Percentiles rank a stretch among this genome's conserved stretches.
Evolutionary conservation across 2,888 invertebrate species (phyloP).

Genomic region (Latrodectus hesperus): DNA sequence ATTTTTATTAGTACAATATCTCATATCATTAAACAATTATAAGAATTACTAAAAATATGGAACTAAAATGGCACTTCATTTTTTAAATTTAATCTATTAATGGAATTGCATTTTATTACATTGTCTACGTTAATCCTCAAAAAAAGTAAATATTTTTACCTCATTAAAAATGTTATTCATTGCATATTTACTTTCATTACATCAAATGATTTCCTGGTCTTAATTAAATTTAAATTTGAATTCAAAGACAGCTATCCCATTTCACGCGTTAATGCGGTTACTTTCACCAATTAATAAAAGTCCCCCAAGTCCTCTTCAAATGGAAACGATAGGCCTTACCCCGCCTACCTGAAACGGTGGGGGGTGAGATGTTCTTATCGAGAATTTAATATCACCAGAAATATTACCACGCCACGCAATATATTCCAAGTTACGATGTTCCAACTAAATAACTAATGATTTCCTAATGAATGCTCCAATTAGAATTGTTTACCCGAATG

Average conservation of each 20-base stretch:
- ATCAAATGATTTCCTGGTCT: conserved; percentile 12
- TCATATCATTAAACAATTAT: too few relatives aligned
- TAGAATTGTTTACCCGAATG: conserved; percentile 31
- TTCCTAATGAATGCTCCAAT: conserved; percentile 50
- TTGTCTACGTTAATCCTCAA: not conserved
- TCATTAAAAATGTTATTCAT: not conserved
- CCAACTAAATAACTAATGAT: conserved; percentile 55
- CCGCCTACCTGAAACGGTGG: too few relatives aligned
- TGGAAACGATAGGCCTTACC: not conserved
- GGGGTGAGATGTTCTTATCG: not conserved
- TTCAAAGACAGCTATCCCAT: not conserved
- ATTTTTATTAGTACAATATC: too few relatives aligned
- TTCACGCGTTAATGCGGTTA: not conserved
- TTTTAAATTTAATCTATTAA: too few relatives aligned
- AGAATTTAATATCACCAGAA: conserved; percentile 21
- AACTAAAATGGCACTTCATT: too few relatives aligned
- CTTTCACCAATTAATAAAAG: conserved; percentile 31
- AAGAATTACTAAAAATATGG: too few relatives aligned
- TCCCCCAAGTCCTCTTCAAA: too few relatives aligned
- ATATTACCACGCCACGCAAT: conserved; percentile 23
- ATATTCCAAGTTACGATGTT: conserved; percentile 21
- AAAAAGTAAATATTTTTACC: not conserved
- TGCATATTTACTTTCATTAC: not conserved
- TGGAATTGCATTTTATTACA: too few relatives aligned
- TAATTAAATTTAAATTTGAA: too few relatives aligned